Conservation (phyloP, 2,888 invertebrate genomes). For the Bhutanitis thaidina region DNA sequence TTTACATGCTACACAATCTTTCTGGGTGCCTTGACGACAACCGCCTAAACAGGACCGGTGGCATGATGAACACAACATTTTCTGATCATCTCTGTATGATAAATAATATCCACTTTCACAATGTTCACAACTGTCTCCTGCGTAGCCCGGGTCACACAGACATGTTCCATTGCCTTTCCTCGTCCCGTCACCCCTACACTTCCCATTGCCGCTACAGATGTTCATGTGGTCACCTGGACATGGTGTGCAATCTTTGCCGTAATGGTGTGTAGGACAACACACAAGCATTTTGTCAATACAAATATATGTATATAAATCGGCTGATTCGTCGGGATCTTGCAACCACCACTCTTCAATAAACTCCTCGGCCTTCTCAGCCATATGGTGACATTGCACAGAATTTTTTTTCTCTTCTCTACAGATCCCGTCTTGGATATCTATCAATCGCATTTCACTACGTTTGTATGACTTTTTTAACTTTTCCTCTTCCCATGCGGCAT, state of each 20-base stretch:
- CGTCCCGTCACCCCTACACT: constrained; percentile 91
- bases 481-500: constrained; percentile 96
- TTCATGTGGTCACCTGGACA: constrained; percentile 87
- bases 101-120: constrained; percentile 88
- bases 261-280: constrained; percentile 93
- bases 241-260: constrained; percentile 88
- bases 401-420: constrained; percentile 88
- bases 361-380: constrained; percentile 91
- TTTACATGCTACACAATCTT: constrained; percentile 80
- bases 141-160: constrained; percentile 90
- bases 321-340: constrained; percentile 62
- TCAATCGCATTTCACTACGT: constrained; percentile 92
- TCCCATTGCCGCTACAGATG: constrained; percentile 91
- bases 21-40: constrained; percentile 87
- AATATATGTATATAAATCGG: constrained; percentile 80
- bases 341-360: constrained; percentile 95
- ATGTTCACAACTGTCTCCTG: constrained; percentile 86
- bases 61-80: constrained; percentile 88
- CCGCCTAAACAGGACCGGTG: constrained; percentile 88
- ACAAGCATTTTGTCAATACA: constrained; percentile 88
- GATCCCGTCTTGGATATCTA: constrained; percentile 93
- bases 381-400: constrained; percentile 89
- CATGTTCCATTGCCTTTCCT: constrained; percentile 96
- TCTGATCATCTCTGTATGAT: constrained; percentile 86
- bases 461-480: constrained; percentile 90